A percentile compares a stretch with the other conserved stretches of the same genome.
These are phyloP conservation scores for Adelosebastes latens DNA, from an alignment of 2,797 vertebrate genomes.

Conservation along the genomic window DNA sequence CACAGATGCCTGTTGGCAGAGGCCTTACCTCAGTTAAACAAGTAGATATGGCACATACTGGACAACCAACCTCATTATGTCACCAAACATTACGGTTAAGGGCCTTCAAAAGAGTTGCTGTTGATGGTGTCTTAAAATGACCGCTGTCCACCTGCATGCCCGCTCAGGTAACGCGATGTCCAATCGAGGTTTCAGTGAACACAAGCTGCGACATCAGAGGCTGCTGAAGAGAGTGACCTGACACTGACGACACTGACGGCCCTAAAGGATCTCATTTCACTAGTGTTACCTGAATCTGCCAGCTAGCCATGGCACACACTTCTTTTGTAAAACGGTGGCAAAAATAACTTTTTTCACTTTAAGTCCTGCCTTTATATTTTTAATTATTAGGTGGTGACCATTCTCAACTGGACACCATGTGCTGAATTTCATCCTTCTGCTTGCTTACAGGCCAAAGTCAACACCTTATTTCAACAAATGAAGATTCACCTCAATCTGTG, in stretches of 20 bases:
- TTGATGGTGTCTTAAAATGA: conserved; percentile 45
- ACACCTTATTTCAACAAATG: background rate
- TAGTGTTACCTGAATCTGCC: conserved; percentile 7
- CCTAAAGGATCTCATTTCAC: conserved; percentile 12
- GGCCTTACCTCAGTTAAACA: conserved; percentile 56
- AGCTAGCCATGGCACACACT: background rate
- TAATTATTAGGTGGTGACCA: background rate
- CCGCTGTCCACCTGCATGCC: conserved; percentile 65
- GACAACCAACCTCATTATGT: conserved; percentile 78
- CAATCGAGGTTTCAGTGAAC: conserved; percentile 21
- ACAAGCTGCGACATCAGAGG: background rate
- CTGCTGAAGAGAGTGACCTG: conserved; percentile 24
- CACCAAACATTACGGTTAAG: conserved; percentile 70
- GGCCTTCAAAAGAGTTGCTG: conserved; percentile 53
- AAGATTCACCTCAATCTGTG: background rate
- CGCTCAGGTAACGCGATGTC: conserved; percentile 23
- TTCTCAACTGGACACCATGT: background rate
- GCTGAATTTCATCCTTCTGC: background rate
- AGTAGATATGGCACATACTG: conserved; percentile 48
- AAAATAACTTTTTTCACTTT: background rate
- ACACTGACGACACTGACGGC: conserved; percentile 29
- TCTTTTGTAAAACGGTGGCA: background rate
- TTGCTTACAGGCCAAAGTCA: background rate
- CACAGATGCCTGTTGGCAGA: conserved; percentile 62
- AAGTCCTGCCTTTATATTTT: background rate